Base-by-base conservation (phyloP, 37 sponge, comb jelly and placozoan species). In the Ephydatia muelleri region DNA sequence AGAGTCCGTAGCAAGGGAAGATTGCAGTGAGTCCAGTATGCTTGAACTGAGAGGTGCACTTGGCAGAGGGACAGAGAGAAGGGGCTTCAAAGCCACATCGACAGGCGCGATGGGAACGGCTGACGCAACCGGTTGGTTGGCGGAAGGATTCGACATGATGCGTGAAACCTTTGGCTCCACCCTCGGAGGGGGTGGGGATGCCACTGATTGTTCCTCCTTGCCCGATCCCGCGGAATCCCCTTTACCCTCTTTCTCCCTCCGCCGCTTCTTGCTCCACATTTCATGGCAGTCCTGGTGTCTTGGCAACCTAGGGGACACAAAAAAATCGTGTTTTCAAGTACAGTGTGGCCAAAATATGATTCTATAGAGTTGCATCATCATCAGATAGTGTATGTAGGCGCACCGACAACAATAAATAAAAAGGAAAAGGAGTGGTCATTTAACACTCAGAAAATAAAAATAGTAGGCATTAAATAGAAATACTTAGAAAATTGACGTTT, bases 251-350 rank as follows among this genome's bases (percentile, higher is more conserved):
- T 80, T 84, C 80, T 91, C 95, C 72, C 91, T 87, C 49, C 90
- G 86, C 29, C 84, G 80, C 79, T 92, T 88, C 80, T 88, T 96
- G 39, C 87, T 86, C 99, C 97, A 98, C 93, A 98, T 87, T 76
- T 98, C 99, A 70, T 98, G 99, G 64, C 99, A 98, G 84, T 98
- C 99, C 75, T 98, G 99, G 57, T 80, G 43, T 73, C 86, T 91
- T 23, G 96, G 98, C 19, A 95, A 84, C 68, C 94, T 95, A 74
- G n/a, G 67, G 69, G 48, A 8, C 78, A 43, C n/a, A n/a, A n/a
- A n/a, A n/a, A n/a, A n/a, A n/a, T n/a, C n/a, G n/a, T n/a, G n/a
- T n/a, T n/a, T n/a, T n/a, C n/a, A n/a, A 43, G 16, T n/a, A 33
- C 13, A 28, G 32, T 11, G 57, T 28, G 26, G n/a, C n/a, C n/a